Evolutionary conservation across 2,888 invertebrate genomes (phyloP), one percentile per base, ranked within the genome.

Genomic region (Calameuta idolon): DNA sequence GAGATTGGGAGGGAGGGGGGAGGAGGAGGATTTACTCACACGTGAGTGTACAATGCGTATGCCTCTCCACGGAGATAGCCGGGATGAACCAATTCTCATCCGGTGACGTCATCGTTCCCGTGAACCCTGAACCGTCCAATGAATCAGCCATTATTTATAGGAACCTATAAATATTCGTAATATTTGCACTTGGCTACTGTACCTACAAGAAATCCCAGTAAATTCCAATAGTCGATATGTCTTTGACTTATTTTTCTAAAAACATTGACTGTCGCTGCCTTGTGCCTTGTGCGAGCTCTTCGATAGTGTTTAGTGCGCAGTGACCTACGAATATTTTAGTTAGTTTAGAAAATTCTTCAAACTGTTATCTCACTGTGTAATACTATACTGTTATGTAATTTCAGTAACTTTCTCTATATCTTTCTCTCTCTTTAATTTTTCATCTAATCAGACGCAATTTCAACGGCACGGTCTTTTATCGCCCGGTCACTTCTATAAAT

Each of bases 121-220:
- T 81, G 82, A 85, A 82, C 82, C 80, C 77, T 81, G 82, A 81
- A 85, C 82, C 80, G 73, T 11, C 80, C 76, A 82, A 82, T 82
- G 85, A 85, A 84, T 82, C 83, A 83, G 81, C 79, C 81, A 80
- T 80, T 82, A 82, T 86, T 86, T 85, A 84, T 84, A 83, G 82
- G n/a, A 81, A 79, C 79, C 75, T 81, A 77, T 80, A 81, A 84
- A 80, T n/a, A 2, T 73, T 76, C 37, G 15, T 23, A 55, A 55
- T 23, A 23, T 55, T 23, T 55, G 40, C 23, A 55, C 40, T 55
- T 23, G 40, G 23, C 40, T 23, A 55, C 40, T 55, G 40, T 5
- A 55, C 23, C 40, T 5, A 23, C 0, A 55, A 55, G 40, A 55
- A 55, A 55, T 9, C 2, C 2, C 40, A 55, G 23, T 55, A 9